Base-by-base conservation (phyloP, 23 tunicate genomes). In the Phallusia fumigata region DNA sequence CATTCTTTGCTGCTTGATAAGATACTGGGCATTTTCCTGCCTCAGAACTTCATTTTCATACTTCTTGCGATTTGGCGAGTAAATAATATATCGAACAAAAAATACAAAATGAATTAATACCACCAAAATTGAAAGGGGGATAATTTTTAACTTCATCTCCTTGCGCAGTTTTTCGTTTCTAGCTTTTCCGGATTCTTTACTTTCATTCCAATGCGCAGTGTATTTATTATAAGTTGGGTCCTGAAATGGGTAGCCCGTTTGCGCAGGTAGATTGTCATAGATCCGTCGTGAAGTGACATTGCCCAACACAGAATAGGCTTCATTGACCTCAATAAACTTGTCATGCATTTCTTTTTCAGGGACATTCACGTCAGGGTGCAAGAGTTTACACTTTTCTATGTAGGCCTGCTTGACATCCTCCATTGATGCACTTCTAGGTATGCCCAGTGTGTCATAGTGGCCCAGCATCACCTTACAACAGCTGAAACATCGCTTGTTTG, bases 331-430 rank as follows among this genome's bases (percentile, higher is more conserved):
- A 28, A 87, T 74, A 77, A 87, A 87, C 16, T 79, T 78, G n/a
- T 53, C n/a, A 32, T 87, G 91, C 30, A 80, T 22, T 44, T 81
- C 65, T 58, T 81, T 64, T 28, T 34, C 91, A 53, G 52, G 28
- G 32, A 24, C 33, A 64, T 77, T 50, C 0, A 80, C 19, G 51
- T 87, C 91, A 15, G 91, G 91, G 40, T 87, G 91, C 30, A 87
- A 13, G 32, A 30, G 10, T 74, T 87, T 87, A n/a, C 81, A 87
- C 72, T 79, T 76, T 76, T 87, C 65, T 1, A 87, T 30, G 65
- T 31, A 87, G 22, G 91, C 53, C 18, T 35, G 53, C 58, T 76
- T 75, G 6, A 87, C 81, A 64, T 87, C 85, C 32, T 76, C 69
- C 15, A 0, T 50, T 28, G 76, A 81, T 26, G 86, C 85, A 31